Base-by-base conservation (phyloP, 2,113 vertebrate genomes). In the Opisthocomus hoazin region DNA sequence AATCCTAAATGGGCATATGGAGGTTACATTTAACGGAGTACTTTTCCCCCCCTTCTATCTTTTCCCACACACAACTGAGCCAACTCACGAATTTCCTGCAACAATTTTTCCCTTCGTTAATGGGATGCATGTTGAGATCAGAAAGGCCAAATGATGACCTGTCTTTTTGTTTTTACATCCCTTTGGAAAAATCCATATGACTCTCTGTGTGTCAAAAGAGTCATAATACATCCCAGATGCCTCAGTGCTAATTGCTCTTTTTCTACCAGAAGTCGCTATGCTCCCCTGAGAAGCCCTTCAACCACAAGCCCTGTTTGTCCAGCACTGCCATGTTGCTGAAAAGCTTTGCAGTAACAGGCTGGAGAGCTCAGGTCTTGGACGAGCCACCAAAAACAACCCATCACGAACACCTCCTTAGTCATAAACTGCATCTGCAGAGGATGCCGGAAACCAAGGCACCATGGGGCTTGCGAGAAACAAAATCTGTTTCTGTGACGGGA, bases 1-100 rank as follows among this genome's bases (percentile, higher is more conserved):
- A 95, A 93, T 90, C 87, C 84, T 84, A 84, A 96, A 95, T 71
- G 82, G 95, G 89, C 87, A 94, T 96, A 86, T 94, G 93, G 75
- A 93, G 22, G 54, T 61, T 95, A 94, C 89, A 76, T 75, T 71
- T 84, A 92, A 89, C 93, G 69, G 3, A 84, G 6, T 74, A 37
- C 63, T 76, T 58, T 21, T 2, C 34, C 32, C 64, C 15, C 53
- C 3, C 22, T 75, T 71, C 74, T 34, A 24, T 89, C 84, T 94
- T 95, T 94, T 96, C 89, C 89, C 96, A 96, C 87, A 89, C 7
- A 0, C 50, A 89, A 50, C 70, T 51, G 79, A 91, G 94, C 93
- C 97, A 96, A 71, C 60, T 95, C 79, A 78, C 27, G 45, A 75
- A 85, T 93, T 93, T 79, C 83, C 89, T 90, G 93, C 64, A 77